Evolutionary conservation across 2,888 invertebrate species (phyloP).

Genomic region (Psylliodes chrysocephalus): DNA sequence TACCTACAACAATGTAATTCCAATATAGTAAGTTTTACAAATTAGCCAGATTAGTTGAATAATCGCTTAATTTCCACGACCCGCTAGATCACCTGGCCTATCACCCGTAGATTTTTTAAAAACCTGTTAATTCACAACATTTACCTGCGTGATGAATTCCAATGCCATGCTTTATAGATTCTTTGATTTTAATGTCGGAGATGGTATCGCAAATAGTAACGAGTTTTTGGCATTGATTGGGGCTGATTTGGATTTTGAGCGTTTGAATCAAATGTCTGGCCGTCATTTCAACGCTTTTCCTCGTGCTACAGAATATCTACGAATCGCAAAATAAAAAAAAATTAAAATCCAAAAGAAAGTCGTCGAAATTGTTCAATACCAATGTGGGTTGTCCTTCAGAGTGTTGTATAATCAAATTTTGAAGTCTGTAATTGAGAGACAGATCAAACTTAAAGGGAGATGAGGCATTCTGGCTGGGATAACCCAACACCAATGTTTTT

Average conservation of each 20-base stretch:
- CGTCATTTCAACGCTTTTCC: slow-evolving; percentile 78
- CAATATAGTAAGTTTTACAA: too few relatives aligned
- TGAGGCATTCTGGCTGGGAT: slow-evolving; percentile 67
- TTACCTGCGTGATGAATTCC: slow-evolving; percentile 83
- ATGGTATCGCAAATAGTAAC: slow-evolving; percentile 58
- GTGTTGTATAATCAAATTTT: slow-evolving; percentile 74
- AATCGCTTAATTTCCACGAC: too few relatives aligned
- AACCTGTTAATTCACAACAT: too few relatives aligned
- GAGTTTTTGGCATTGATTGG: slow-evolving; percentile 68
- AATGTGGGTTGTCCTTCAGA: slow-evolving; percentile 79
- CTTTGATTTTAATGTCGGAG: slow-evolving; percentile 60
- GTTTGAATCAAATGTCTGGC: slow-evolving; percentile 72
- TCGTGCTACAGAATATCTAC: slow-evolving; percentile 80
- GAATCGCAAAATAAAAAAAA: slow-evolving; percentile 35
- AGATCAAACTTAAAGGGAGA: slow-evolving; percentile 81
- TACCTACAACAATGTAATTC: too few relatives aligned
- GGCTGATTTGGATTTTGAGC: slow-evolving; percentile 65
- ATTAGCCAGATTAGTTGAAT: too few relatives aligned
- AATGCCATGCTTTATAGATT: slow-evolving; percentile 71
- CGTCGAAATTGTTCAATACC: too few relatives aligned
- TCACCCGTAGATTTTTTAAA: too few relatives aligned
- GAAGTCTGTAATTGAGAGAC: slow-evolving; percentile 79
- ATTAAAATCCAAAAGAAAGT: too few relatives aligned
- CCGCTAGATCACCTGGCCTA: too few relatives aligned
- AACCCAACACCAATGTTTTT: slow-evolving; percentile 79